Base-by-base conservation (phyloP, 2,888 invertebrate species). In the Erynnis tages region DNA sequence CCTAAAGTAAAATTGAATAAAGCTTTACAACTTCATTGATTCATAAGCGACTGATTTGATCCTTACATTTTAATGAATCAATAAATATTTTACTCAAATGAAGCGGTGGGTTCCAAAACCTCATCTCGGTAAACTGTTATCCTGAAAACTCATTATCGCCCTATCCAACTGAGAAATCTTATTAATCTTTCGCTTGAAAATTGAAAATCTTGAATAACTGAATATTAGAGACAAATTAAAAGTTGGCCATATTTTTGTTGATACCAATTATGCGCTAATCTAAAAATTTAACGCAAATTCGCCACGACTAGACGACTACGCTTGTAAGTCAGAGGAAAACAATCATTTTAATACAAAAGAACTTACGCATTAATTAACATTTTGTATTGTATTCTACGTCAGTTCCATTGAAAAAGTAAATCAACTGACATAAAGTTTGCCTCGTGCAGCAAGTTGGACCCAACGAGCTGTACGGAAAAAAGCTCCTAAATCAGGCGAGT, bases 171-270 rank as follows among this genome's bases (percentile, higher is more conserved):
- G 74, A 77, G 80, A 80, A 79, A 84, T 83, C 82, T 80, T 79
- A 84, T 86, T 63, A 84, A 85, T 82, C 79, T 79, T 76, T 69
- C 70, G 71, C 71, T 73, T 74, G 77, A 71, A 82, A 82, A 86
- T 84, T 81, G 79, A 80, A 84, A 86, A 80, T 82, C 77, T 78
- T 73, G 79, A 79, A 81, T 84, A 82, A 83, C 78, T 79, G 79
- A 84, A 83, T 82, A 80, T 80, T 73, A 75, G 68, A 68, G 66
- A 69, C 71, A 67, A 72, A 71, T 72, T 65, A 74, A 62, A 62
- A 66, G 65, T 56, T 60, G 50, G 52, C 63, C 63, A 64, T 54
- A 25, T 34, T 38, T 23, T 23, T 23, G 6, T 6, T 21, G 21
- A n/a, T 17, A 37, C 11, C n/a, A 37, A 10, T 35, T 17, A 35